Conservation (phyloP, 1,140 invertebrate genomes). For the Drosophila guanche region DNA sequence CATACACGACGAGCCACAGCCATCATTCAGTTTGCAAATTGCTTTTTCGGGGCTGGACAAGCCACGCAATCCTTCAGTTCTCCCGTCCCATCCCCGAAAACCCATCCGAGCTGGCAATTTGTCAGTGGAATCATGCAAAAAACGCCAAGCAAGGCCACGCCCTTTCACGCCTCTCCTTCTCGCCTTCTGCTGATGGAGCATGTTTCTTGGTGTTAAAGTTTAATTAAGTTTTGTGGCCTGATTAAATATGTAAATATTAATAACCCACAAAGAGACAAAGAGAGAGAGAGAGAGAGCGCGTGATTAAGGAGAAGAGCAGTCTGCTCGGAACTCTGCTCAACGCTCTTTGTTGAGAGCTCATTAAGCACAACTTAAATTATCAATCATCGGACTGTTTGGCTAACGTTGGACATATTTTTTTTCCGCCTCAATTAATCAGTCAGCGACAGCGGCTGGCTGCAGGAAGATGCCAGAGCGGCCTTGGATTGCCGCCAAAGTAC, state of each 20-base stretch:
- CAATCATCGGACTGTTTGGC: conserved; percentile 53
- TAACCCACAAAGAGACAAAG: neutral
- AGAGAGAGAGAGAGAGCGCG: conserved; percentile 12
- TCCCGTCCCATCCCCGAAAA: neutral
- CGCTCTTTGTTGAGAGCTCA: conserved; percentile 36
- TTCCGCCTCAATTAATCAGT: conserved; percentile 68
- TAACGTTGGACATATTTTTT: conserved; percentile 32
- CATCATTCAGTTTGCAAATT: conserved; percentile 56
- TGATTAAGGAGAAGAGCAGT: conserved; percentile 13
- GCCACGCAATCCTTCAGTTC: conserved; percentile 1
- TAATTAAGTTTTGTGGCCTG: conserved; percentile 57
- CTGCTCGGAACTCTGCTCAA: too few species aligned
- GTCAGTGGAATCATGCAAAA: conserved; percentile 41
- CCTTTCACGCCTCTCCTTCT: too few species aligned
- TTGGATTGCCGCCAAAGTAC: too few species aligned
- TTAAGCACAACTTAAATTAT: conserved; percentile 66
- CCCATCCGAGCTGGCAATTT: conserved; percentile 39
- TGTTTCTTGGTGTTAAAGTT: conserved; percentile 34
- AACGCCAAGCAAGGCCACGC: too few species aligned
- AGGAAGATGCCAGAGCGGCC: neutral
- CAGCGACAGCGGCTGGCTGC: conserved; percentile 48
- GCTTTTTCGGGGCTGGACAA: conserved; percentile 43
- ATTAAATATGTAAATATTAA: conserved; percentile 63
- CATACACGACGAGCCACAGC: neutral
- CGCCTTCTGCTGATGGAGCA: too few species aligned